Evolutionary conservation across 2,113 vertebrate genomes (phyloP).

Genomic region (Centropristis striata): DNA sequence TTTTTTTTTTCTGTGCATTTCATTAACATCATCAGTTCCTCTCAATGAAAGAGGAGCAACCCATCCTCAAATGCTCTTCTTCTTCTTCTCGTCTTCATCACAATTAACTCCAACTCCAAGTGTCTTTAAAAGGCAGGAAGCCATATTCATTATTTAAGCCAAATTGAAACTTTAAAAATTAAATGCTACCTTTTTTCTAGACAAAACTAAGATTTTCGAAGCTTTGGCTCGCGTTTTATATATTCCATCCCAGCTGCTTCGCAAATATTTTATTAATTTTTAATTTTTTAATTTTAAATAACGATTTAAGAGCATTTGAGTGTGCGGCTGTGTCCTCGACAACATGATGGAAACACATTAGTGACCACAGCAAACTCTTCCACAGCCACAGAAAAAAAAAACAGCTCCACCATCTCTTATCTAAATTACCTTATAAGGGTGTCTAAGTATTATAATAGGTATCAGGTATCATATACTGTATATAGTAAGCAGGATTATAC

Average conservation of each 20-base stretch:
- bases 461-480: constrained; percentile 84
- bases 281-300: no score
- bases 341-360: constrained; percentile 39
- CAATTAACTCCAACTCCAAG: neutral
- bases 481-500: constrained; percentile 85
- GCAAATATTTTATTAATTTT: no score
- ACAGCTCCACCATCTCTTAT: constrained; percentile 79
- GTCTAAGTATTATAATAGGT: constrained; percentile 84
- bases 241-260: neutral
- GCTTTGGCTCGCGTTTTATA: neutral
- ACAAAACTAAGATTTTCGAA: neutral
- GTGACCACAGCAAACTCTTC: constrained; percentile 57
- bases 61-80: constrained; percentile 10
- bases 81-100: neutral
- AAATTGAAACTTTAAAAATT: neutral
- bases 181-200: neutral
- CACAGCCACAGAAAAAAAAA: constrained; percentile 68
- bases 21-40: constrained; percentile 28
- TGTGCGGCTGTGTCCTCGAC: neutral
- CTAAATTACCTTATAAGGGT: constrained; percentile 82
- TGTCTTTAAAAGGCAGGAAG: neutral
- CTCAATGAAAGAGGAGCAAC: constrained; percentile 17
- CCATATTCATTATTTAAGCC: neutral
- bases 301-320: constrained; percentile 39
- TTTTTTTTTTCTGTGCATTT: neutral